Conservation (phyloP, 2,888 invertebrate genomes). For the Pandemis cinnamomeana region DNA sequence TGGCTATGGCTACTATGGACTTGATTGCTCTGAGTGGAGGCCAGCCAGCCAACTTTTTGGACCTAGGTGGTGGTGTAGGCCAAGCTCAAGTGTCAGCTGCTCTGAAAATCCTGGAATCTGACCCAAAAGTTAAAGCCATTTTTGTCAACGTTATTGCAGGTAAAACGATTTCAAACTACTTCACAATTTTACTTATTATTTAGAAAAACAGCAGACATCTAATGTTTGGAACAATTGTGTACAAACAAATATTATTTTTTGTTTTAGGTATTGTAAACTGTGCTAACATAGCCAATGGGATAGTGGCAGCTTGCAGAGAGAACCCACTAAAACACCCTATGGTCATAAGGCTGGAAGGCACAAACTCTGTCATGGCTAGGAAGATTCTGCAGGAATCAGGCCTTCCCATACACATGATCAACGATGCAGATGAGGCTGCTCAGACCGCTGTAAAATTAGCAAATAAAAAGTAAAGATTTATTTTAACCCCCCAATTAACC, state of each 20-base stretch:
- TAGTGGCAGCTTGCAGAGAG: slow-evolving; percentile 93
- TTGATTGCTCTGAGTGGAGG: slow-evolving; percentile 98
- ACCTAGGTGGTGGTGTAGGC: slow-evolving; percentile 98
- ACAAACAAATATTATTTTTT: slow-evolving; percentile 2
- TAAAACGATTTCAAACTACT: slow-evolving; percentile 53
- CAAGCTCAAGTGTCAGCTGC: slow-evolving; percentile 97
- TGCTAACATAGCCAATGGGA: slow-evolving; percentile 97
- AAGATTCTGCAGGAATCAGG: slow-evolving; percentile 93
- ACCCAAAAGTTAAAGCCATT: slow-evolving; percentile 96
- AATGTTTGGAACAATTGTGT: background rate
- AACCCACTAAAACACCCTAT: slow-evolving; percentile 93
- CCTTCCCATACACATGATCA: slow-evolving; percentile 92
- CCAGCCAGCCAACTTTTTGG: slow-evolving; percentile 98
- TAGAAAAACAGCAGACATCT: too few relatives aligned
- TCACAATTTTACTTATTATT: too few relatives aligned
- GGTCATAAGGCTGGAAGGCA: slow-evolving; percentile 97
- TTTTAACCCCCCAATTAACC: background rate
- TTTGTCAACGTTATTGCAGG: slow-evolving; percentile 99
- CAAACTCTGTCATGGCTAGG: slow-evolving; percentile 94
- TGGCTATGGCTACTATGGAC: slow-evolving; percentile 99
- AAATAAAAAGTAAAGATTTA: slow-evolving; percentile 38
- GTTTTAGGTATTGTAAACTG: slow-evolving; percentile 97
- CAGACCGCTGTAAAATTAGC: slow-evolving; percentile 89
- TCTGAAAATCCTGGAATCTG: slow-evolving; percentile 93
- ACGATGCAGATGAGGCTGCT: slow-evolving; percentile 96